Base-by-base conservation (phyloP, 2,113 vertebrate genomes). In the Todiramphus chloris region DNA sequence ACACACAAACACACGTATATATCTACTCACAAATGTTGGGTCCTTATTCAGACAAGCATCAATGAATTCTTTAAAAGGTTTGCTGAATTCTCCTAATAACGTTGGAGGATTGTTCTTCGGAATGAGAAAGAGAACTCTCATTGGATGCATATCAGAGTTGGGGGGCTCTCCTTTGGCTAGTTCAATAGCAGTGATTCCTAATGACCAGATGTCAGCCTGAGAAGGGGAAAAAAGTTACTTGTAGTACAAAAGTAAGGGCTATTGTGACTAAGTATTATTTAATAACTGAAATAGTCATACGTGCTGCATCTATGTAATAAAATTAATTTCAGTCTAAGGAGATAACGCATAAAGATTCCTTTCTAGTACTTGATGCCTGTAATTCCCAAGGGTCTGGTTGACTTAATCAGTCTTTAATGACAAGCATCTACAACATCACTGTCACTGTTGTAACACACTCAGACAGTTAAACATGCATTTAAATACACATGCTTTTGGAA, bases 31-130 rank as follows among this genome's bases (percentile, higher is more conserved):
- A 94, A 99, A 99, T 23, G 97, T 93, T 10, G 99, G 99, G 95
- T 99, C 99, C 97, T 99, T 99, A 96, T 99, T 99, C 94, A 99
- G 98, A 93, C 99, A 99, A 17, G 99, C 97, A 93, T 99, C 99
- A 20, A 99, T 98, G 97, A 99, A 99, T 77, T 99, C 99, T 92
- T 99, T 99, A 91, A 99, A 99, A 96, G 98, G 98, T 97, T 99
- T 99, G 94, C 98, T 98, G 98, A 99, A 99, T 8, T 99, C 99
- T 88, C 99, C 99, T 35, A 88, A 93, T 93, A 99, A 97, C 68
- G 98, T 98, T 1, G 99, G 99, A 37, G 99, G 98, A 53, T 99
- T 98, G 80, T 98, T 99, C 96, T 99, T 99, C 1, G 99, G 99
- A 96, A 99, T 99, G 95, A 99, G 99, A 96, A 99, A 99, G 35